phyloP scores from a whole-genome alignment of 2,888 invertebrate genomes.

The Dichetophora obliterata region DNA sequence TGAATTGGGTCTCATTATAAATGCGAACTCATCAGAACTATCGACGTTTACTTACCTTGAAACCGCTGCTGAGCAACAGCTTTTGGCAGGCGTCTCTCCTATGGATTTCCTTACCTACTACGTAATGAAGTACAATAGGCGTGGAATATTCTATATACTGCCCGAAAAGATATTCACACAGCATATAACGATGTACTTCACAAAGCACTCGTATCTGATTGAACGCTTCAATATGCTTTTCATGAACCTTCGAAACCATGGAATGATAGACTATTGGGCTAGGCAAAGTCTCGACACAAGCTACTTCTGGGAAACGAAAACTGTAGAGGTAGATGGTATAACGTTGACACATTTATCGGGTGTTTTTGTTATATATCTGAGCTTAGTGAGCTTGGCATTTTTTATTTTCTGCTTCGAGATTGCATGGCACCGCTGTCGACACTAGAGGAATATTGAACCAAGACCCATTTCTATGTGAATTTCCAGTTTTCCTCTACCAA shows the following conservation, averaged over 20 bases:
- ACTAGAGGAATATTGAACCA: neutral
- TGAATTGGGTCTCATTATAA: slow-evolving; percentile 30
- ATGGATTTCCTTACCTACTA: slow-evolving; percentile 50
- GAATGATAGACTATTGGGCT: slow-evolving; percentile 52
- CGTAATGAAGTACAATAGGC: slow-evolving; percentile 34
- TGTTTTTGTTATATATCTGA: slow-evolving; percentile 40
- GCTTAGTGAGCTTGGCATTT: slow-evolving; percentile 16
- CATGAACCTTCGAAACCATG: slow-evolving; percentile 48
- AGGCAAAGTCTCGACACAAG: slow-evolving; percentile 39
- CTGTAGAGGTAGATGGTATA: neutral
- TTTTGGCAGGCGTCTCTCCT: slow-evolving; percentile 42
- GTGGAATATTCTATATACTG: slow-evolving; percentile 47
- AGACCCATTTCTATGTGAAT: neutral
- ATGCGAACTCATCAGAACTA: slow-evolving; percentile 43
- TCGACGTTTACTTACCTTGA: slow-evolving; percentile 42
- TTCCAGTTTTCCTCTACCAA: too few relatives aligned
- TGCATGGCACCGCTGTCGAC: slow-evolving; percentile 36
- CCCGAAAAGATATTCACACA: slow-evolving; percentile 51
- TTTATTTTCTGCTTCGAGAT: slow-evolving; percentile 34
- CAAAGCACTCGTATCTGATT: slow-evolving; percentile 53
- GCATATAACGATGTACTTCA: slow-evolving; percentile 53
- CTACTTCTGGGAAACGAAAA: slow-evolving; percentile 13
- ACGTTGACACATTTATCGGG: slow-evolving; percentile 38
- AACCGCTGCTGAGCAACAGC: neutral
- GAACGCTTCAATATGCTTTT: slow-evolving; percentile 50